These are phyloP conservation scores for Zoanthus sociatus DNA, from an alignment of 92 coral and sea anemone genomes.

Conservation along the genomic window DNA sequence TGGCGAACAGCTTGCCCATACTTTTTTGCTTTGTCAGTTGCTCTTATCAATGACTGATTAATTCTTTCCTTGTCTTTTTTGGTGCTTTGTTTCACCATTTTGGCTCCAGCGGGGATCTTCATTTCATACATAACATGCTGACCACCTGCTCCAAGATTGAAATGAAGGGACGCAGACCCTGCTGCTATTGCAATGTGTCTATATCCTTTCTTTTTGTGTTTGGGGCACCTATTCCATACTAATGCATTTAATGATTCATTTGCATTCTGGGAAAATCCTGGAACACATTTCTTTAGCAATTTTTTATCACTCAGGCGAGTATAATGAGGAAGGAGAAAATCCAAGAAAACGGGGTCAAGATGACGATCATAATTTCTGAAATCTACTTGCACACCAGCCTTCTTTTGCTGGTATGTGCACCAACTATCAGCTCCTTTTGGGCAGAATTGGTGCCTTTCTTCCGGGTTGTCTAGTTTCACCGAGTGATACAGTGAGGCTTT, in stretches of 20 bases:
- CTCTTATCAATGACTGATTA: conserved; percentile 46
- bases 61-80: conserved; percentile 39
- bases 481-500: conserved; percentile 39
- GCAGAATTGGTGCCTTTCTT: conserved; percentile 54
- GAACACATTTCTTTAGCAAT: conserved; percentile 46
- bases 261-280: conserved; percentile 59
- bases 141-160: conserved; percentile 44
- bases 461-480: conserved; percentile 12
- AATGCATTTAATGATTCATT: conserved; percentile 43
- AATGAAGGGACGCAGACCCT: conserved; percentile 49
- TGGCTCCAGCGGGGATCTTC: conserved; percentile 35
- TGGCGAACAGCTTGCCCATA: conserved; percentile 46
- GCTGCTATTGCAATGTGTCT: conserved; percentile 51
- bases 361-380: conserved; percentile 49
- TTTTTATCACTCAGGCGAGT: conserved; percentile 46
- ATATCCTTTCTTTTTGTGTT: conserved; percentile 51
- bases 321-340: conserved; percentile 44
- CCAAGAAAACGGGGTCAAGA: conserved; percentile 48
- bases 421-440: conserved; percentile 49
- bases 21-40: conserved; percentile 39
- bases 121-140: conserved; percentile 48
- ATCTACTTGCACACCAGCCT: conserved; percentile 28
- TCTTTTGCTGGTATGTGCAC: conserved; percentile 39
- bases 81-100: conserved; percentile 36
- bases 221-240: conserved; percentile 61